phyloP scores from a whole-genome alignment of 2,797 vertebrate species.

The Adrianichthys oophorus region DNA sequence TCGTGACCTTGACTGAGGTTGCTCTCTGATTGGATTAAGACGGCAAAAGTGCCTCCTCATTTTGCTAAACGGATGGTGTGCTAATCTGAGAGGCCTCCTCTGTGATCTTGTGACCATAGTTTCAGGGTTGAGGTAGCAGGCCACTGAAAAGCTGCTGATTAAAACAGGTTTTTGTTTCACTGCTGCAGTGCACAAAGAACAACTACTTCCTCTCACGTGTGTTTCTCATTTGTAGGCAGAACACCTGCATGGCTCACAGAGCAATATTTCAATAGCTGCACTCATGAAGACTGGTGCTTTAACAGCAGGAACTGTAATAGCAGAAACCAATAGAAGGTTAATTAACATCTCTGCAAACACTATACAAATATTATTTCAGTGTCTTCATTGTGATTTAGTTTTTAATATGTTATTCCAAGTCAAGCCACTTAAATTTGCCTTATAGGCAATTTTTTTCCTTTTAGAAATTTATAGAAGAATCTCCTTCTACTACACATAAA shows the following conservation, averaged over 20 bases:
- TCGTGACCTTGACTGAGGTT: conserved; percentile 52
- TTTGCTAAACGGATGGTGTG: conserved; percentile 54
- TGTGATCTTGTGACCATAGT: conserved; percentile 62
- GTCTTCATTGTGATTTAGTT: no score
- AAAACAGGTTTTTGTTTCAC: conserved; percentile 56
- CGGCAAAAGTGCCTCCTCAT: conserved; percentile 40
- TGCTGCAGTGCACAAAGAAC: conserved; percentile 26
- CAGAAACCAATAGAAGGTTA: no score
- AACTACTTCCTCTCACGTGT: conserved; percentile 31
- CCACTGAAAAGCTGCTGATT: conserved; percentile 50
- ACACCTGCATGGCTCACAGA: conserved; percentile 18
- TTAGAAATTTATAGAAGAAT: no score
- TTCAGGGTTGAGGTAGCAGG: conserved; percentile 44
- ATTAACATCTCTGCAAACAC: no score
- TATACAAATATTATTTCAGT: no score
- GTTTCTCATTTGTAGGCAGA: conserved; percentile 7
- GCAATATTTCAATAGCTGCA: neutral
- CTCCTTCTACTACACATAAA: no score
- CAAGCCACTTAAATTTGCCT: no score
- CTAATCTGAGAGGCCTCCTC: conserved; percentile 59
- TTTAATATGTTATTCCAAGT: no score
- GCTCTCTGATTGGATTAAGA: conserved; percentile 63
- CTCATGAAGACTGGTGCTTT: neutral
- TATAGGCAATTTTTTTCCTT: no score
- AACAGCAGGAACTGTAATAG: neutral